A percentile compares a stretch with the other conserved stretches of the same genome.
Conservation (phyloP, 2,888 invertebrate species). For the Amphiduros pacificus region DNA sequence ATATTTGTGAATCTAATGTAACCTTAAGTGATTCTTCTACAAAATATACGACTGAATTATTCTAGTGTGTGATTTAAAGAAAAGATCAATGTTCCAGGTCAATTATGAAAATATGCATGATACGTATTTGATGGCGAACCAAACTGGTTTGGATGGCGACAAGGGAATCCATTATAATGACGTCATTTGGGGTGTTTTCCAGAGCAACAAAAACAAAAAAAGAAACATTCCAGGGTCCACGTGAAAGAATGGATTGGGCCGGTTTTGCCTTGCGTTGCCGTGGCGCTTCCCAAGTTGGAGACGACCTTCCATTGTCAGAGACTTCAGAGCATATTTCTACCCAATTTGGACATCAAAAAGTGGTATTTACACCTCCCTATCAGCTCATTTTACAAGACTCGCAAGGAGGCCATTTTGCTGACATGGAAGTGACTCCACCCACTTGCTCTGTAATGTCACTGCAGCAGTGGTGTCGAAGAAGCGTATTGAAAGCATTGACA, state of each 20-base stretch:
- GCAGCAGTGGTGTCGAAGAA: conserved; percentile 41
- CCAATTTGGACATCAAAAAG: neutral
- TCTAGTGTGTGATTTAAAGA: too few species aligned
- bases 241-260: conserved; percentile 17
- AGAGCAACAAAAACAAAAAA: neutral
- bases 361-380: neutral
- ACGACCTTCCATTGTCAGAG: too few species aligned
- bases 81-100: too few species aligned
- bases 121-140: too few species aligned
- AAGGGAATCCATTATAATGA: too few species aligned
- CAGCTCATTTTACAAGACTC: neutral
- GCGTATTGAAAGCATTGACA: conserved; percentile 39
- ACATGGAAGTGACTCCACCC: neutral
- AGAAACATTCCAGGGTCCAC: conserved; percentile 9
- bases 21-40: too few species aligned
- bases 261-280: conserved; percentile 2
- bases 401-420: neutral
- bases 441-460: conserved; percentile 22
- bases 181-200: conserved; percentile 7
- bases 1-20: too few species aligned
- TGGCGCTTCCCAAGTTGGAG: neutral
- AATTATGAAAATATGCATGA: too few species aligned
- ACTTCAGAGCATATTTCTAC: too few species aligned
- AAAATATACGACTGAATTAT: too few species aligned
- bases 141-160: too few species aligned